Evolutionary conservation across 2,113 vertebrate genomes (phyloP).

Genomic region (Bambusicola thoracicus): DNA sequence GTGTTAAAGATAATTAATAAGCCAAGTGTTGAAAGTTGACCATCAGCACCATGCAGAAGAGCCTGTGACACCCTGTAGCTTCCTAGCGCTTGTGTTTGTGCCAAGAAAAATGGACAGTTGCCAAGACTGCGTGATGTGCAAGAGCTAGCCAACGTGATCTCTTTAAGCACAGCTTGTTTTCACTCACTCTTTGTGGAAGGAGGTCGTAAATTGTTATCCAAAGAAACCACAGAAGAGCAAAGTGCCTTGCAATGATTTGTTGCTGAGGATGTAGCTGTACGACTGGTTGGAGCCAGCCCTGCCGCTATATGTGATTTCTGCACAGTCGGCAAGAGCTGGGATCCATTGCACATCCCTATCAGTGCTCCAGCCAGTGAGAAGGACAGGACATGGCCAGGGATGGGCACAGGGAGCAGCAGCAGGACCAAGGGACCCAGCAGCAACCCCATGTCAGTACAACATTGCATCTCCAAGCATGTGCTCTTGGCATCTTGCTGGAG

Average conservation of each 20-base stretch:
- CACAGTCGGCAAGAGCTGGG: not conserved
- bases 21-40: constrained; percentile 7
- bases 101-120: not conserved
- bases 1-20: not conserved
- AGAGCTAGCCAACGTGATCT: not conserved
- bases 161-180: constrained; percentile 18
- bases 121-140: not conserved
- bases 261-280: not conserved
- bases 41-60: not conserved
- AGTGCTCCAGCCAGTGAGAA: not conserved
- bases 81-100: not conserved
- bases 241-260: not conserved
- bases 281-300: not conserved
- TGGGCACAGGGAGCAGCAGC: not conserved
- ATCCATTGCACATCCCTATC: not conserved
- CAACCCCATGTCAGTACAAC: not conserved
- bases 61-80: not conserved
- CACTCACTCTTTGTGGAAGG: not conserved
- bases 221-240: not conserved
- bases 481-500: not conserved
- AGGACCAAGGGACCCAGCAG: not conserved
- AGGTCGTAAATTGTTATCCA: not conserved
- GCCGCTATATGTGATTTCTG: not conserved
- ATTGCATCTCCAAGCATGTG: not conserved
- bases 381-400: not conserved